Conservation (phyloP, 2,113 vertebrate species). For the Myrmecobius fasciatus region DNA sequence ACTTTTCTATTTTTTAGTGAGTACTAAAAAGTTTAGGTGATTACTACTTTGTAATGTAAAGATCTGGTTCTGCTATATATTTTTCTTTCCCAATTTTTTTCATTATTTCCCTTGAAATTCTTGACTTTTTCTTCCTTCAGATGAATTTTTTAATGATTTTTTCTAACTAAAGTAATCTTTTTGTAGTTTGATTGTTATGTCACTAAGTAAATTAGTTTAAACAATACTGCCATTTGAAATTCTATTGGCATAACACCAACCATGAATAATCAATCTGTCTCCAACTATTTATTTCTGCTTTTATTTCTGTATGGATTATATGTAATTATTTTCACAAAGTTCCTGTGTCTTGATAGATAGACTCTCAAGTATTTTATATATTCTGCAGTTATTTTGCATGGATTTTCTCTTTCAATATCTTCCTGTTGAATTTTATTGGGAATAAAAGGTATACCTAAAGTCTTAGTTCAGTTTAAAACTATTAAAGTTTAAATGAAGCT, state of each 20-base stretch:
- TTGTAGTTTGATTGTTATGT: background rate
- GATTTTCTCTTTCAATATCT: background rate
- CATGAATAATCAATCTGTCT: too few species aligned
- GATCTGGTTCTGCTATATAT: background rate
- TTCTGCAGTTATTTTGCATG: background rate
- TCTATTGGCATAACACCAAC: too few species aligned
- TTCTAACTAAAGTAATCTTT: background rate
- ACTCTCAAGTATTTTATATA: too few species aligned
- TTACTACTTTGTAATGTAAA: background rate
- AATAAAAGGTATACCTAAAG: background rate
- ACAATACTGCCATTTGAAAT: background rate
- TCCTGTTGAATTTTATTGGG: background rate
- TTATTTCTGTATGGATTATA: too few species aligned
- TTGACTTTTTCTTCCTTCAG: background rate
- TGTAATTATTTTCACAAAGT: too few species aligned
- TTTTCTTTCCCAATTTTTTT: background rate
- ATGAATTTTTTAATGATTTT: background rate
- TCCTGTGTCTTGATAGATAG: too few species aligned
- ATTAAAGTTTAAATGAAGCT: background rate
- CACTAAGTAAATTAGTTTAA: background rate
- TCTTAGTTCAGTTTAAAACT: background rate
- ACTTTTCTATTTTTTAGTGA: background rate
- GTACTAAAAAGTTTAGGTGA: background rate
- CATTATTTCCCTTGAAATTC: background rate
- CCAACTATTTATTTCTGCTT: too few species aligned